phyloP scores from a whole-genome alignment of 2,113 vertebrate genomes.

The Rhea pennata region DNA sequence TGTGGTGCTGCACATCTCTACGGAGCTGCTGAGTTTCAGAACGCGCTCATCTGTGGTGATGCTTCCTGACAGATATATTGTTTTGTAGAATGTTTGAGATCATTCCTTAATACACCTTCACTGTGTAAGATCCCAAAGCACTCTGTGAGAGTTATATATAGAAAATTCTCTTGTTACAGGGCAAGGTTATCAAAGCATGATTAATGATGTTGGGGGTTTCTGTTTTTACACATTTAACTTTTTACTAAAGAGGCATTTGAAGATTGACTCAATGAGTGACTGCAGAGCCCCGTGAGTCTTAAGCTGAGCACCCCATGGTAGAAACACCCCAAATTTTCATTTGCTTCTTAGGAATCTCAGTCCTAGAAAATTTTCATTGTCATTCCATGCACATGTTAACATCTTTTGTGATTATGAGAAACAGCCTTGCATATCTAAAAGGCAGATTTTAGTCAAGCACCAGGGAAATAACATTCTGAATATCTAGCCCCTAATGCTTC shows the following conservation, averaged over 20 bases:
- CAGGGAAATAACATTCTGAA: conserved; percentile 66
- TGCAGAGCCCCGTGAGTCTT: neutral
- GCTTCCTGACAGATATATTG: neutral
- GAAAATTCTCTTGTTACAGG: neutral
- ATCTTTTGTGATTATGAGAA: conserved; percentile 35
- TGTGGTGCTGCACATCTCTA: neutral
- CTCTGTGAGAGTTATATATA: neutral
- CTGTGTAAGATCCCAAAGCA: neutral
- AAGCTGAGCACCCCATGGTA: neutral
- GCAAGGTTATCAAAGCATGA: neutral
- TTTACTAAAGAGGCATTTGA: neutral
- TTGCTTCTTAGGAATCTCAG: neutral
- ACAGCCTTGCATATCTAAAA: conserved; percentile 40
- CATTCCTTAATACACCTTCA: neutral
- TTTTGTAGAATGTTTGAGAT: neutral
- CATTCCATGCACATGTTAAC: conserved; percentile 1
- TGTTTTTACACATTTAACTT: neutral
- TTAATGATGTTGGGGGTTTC: neutral
- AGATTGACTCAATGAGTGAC: neutral
- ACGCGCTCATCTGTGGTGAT: neutral
- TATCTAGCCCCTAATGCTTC: conserved; percentile 63
- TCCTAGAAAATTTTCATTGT: conserved; percentile 4
- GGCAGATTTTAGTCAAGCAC: conserved; percentile 56
- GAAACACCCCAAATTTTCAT: neutral
- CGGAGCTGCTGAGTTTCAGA: neutral